Percentiles rank a stretch among this genome's conserved stretches.
phyloP scores from a whole-genome alignment of 2,113 vertebrate genomes.

The Anoura caudifer region DNA sequence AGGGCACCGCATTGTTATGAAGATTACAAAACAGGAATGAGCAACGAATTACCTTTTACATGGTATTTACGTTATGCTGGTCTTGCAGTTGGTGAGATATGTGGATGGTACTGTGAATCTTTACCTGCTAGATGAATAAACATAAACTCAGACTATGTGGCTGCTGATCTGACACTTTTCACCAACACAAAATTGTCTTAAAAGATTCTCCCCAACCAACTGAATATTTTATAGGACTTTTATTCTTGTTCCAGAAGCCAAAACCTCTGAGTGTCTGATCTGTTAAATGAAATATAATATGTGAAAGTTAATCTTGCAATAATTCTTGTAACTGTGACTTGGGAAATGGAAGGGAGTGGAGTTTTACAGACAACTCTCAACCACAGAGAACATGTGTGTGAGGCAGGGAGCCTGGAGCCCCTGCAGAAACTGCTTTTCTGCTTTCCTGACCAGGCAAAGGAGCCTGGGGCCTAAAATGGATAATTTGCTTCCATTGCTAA shows the following conservation, averaged over 20 bases:
- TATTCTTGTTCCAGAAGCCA: conserved; percentile 57
- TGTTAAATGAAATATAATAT: conserved; percentile 64
- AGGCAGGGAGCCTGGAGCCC: background rate
- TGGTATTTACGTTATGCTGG: conserved; percentile 8
- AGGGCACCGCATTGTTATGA: background rate
- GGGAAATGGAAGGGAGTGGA: conserved; percentile 65
- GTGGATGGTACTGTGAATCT: conserved; percentile 22
- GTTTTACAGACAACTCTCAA: conserved; percentile 35
- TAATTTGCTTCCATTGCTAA: background rate
- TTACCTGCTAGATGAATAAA: conserved; percentile 51
- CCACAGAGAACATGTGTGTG: conserved; percentile 35
- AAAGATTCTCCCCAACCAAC: conserved; percentile 49
- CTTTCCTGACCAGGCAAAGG: background rate
- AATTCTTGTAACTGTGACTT: conserved; percentile 71
- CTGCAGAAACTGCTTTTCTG: background rate
- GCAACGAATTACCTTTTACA: background rate
- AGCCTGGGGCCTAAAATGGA: background rate
- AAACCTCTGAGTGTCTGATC: background rate
- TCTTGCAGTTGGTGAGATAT: background rate
- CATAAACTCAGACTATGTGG: conserved; percentile 52
- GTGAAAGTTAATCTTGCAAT: conserved; percentile 60
- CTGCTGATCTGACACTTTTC: conserved; percentile 48
- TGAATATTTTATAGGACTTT: conserved; percentile 60
- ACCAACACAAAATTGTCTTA: conserved; percentile 19
- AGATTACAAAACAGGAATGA: background rate